Evolutionary conservation across 1,140 invertebrate genomes (phyloP).

Genomic region (Steinernema feltiae): DNA sequence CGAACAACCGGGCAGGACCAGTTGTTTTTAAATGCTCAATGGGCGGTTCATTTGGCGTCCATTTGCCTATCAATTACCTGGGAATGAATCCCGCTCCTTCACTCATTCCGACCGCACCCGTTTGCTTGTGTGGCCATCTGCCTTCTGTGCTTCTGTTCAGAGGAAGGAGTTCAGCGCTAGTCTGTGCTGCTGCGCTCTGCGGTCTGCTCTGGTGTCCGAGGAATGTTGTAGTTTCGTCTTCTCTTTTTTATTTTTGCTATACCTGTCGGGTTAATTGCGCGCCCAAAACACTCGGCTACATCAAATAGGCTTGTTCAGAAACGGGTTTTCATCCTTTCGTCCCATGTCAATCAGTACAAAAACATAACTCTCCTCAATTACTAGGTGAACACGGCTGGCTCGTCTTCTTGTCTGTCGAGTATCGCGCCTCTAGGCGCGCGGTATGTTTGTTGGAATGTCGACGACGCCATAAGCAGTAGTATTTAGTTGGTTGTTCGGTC

Average conservation of each 20-base stretch:
- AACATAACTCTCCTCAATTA: too few relatives aligned
- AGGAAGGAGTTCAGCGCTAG: too few relatives aligned
- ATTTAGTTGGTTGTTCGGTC: background rate
- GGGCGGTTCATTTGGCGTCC: slow-evolving; percentile 5
- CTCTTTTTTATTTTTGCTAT: background rate
- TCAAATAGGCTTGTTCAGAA: background rate
- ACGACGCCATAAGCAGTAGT: too few relatives aligned
- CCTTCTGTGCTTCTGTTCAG: too few relatives aligned
- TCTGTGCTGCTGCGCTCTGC: too few relatives aligned
- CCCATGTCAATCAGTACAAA: background rate
- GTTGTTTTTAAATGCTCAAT: slow-evolving; percentile 15
- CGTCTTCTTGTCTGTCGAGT: too few relatives aligned
- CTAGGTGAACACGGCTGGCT: background rate
- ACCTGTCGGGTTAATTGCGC: too few relatives aligned
- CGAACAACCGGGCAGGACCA: background rate
- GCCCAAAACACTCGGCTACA: background rate
- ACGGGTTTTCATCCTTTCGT: background rate
- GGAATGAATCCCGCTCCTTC: background rate
- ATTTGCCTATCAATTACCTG: slow-evolving; percentile 15
- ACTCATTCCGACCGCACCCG: background rate
- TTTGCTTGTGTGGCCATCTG: background rate
- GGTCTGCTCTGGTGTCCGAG: too few relatives aligned
- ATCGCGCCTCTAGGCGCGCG: too few relatives aligned
- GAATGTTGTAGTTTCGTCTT: background rate
- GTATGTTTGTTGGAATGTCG: too few relatives aligned